phyloP scores from a whole-genome alignment of 2,888 invertebrate species.

The Chrysolina haemoptera region DNA sequence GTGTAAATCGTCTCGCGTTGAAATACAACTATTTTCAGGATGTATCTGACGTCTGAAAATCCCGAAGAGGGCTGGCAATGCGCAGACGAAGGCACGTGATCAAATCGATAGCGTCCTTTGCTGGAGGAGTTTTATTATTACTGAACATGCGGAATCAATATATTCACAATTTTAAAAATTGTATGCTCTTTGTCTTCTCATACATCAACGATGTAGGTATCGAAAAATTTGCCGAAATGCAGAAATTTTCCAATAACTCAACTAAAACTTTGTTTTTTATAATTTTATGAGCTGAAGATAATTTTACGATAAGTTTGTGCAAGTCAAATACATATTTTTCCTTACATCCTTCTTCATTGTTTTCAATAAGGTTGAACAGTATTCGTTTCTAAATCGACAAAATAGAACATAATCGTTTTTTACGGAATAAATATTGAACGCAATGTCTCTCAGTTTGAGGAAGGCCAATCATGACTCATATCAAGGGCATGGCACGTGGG shows the following conservation, averaged over 20 bases:
- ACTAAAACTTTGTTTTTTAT: too few species aligned
- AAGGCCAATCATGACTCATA: background rate
- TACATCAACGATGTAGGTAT: background rate
- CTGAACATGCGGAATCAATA: slow-evolving; percentile 56
- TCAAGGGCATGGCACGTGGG: background rate
- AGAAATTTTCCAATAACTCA: background rate
- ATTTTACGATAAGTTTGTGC: too few species aligned
- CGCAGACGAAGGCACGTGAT: slow-evolving; percentile 54
- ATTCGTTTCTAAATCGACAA: too few species aligned
- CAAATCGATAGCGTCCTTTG: slow-evolving; percentile 56
- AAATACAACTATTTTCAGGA: slow-evolving; percentile 52
- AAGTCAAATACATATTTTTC: too few species aligned
- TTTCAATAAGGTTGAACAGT: too few species aligned
- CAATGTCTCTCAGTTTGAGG: background rate
- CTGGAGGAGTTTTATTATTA: slow-evolving; percentile 51
- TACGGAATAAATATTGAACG: background rate
- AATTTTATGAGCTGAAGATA: too few species aligned
- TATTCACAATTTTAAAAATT: slow-evolving; percentile 47
- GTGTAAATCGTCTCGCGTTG: slow-evolving; percentile 41
- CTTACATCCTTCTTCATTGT: too few species aligned
- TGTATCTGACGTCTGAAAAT: slow-evolving; percentile 53
- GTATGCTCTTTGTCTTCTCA: slow-evolving; percentile 21
- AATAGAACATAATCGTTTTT: background rate
- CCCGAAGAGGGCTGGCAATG: slow-evolving; percentile 47
- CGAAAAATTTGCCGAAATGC: slow-evolving; percentile 15